A percentile compares a stretch with the other conserved stretches of the same genome.
phyloP scores from a whole-genome alignment of 2,888 invertebrate genomes.

The Odontocerum albicorne region DNA sequence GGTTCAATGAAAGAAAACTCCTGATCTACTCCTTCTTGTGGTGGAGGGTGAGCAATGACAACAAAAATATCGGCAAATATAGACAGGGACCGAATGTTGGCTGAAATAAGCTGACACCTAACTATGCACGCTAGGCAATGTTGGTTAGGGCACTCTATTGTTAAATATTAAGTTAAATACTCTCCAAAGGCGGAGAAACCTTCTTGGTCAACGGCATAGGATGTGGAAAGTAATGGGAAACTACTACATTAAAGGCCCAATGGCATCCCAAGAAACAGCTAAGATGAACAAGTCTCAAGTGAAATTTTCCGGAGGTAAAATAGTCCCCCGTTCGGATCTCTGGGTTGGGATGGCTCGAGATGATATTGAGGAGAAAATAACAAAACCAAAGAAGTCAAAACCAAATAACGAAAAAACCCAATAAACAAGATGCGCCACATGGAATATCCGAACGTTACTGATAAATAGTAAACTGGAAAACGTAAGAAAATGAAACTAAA shows the following conservation, averaged over 20 bases:
- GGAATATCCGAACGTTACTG: background rate
- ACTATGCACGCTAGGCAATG: background rate
- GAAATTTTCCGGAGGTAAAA: background rate
- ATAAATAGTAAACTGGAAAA: background rate
- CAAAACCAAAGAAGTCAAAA: no score
- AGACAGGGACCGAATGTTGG: background rate
- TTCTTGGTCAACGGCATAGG: background rate
- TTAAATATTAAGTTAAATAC: no score
- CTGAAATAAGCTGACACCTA: background rate
- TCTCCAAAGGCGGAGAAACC: background rate
- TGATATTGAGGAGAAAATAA: no score
- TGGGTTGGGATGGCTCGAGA: no score
- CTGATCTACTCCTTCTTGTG: no score
- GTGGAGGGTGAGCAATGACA: background rate
- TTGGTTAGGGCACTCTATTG: background rate
- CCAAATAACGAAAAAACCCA: background rate
- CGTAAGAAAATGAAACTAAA: slow-evolving; percentile 1
- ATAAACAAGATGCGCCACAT: background rate
- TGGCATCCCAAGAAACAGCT: no score
- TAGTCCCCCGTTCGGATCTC: no score
- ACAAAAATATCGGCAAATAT: background rate
- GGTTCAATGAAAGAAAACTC: background rate
- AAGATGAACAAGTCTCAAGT: background rate
- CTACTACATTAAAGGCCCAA: background rate
- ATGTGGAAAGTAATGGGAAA: slow-evolving; percentile 1